Evolutionary conservation across 2,113 vertebrate species (phyloP).

Genomic region (Oreocharis arfaki): DNA sequence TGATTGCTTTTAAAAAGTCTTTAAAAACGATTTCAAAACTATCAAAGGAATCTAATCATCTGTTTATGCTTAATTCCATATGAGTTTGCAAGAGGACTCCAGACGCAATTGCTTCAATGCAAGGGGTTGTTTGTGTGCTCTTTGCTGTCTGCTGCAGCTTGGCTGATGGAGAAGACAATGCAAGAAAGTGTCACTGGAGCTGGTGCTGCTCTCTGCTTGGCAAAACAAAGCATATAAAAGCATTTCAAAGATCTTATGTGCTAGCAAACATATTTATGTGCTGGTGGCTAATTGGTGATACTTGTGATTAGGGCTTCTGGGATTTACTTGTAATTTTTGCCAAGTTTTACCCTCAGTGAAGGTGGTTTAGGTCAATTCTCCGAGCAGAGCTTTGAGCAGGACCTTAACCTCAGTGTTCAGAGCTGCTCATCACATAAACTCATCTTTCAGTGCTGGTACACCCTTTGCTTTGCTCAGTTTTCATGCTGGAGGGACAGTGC

Average conservation of each 20-base stretch:
- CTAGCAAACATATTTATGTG: background rate
- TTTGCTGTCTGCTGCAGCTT: background rate
- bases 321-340: background rate
- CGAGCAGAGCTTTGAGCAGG: background rate
- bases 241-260: background rate
- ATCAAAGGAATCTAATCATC: background rate
- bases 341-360: background rate
- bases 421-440: background rate
- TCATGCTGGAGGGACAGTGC: background rate
- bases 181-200: background rate
- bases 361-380: background rate
- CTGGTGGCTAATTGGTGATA: background rate
- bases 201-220: background rate
- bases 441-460: background rate
- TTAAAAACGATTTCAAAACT: background rate
- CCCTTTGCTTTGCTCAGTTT: background rate
- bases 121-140: accelerated
- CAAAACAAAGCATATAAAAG: background rate
- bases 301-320: background rate
- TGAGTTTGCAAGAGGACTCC: background rate
- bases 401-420: background rate
- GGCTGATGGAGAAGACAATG: background rate
- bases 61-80: background rate
- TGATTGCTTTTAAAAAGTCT: background rate
- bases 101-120: background rate